Evolutionary conservation across 2,797 vertebrate genomes (phyloP).

Genomic region (Sebastes minor): DNA sequence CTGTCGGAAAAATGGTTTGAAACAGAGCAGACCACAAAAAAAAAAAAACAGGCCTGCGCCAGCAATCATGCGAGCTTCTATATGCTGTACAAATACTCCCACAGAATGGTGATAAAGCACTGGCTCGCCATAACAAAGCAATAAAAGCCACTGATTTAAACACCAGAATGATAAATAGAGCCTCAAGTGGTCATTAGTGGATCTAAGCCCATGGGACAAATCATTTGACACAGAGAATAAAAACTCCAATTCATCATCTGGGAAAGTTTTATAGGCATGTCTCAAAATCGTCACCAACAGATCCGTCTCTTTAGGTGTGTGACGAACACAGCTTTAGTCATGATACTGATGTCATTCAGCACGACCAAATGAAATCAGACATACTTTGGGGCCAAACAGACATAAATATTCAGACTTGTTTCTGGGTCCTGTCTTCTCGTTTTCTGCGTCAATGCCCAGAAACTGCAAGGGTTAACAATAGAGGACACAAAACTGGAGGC

Average conservation of each 20-base stretch:
- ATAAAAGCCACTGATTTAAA: slow-evolving; percentile 36
- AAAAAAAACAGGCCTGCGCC: slow-evolving; percentile 30
- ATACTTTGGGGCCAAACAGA: not conserved
- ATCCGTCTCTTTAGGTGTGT: not conserved
- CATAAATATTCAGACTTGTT: too few species aligned
- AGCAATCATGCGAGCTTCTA: slow-evolving; percentile 14
- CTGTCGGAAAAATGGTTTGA: slow-evolving; percentile 45
- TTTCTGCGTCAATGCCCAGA: not conserved
- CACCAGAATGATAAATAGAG: slow-evolving; percentile 11
- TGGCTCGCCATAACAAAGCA: slow-evolving; percentile 11
- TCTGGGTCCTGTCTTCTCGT: too few species aligned
- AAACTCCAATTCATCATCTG: slow-evolving; percentile 1
- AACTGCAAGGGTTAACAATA: not conserved
- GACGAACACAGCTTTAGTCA: not conserved
- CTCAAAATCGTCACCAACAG: not conserved
- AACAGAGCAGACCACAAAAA: slow-evolving; percentile 28
- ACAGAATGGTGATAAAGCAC: slow-evolving; percentile 21
- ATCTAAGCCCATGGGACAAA: slow-evolving; percentile 2
- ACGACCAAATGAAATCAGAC: not conserved
- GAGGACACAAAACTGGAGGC: too few species aligned
- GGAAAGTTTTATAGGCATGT: not conserved
- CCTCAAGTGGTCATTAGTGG: slow-evolving; percentile 17
- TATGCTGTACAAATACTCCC: slow-evolving; percentile 26
- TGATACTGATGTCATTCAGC: not conserved
- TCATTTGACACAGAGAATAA: slow-evolving; percentile 14